Base-by-base conservation (phyloP, 2,113 vertebrate species). In the Semnornis frantzii region DNA sequence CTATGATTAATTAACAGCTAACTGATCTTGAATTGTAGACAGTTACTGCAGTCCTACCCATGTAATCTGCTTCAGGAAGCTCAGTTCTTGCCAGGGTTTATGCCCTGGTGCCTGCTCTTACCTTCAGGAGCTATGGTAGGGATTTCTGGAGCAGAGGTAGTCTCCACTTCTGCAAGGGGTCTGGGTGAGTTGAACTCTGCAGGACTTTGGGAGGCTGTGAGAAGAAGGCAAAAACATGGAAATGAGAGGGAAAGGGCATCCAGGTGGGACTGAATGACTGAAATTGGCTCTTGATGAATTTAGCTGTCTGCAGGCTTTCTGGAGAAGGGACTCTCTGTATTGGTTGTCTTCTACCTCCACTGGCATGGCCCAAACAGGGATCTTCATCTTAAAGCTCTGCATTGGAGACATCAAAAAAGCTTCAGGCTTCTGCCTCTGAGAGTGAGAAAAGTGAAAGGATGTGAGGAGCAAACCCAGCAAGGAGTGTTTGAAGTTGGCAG, bases 151-250 rank as follows among this genome's bases (percentile, higher is more conserved):
- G 6, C 21, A 72, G 76, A 5, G 55, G 63, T 65, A 2, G 5
- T 16, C 10, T 10, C 6, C 0, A 0, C 28, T 5, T 3, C 4
- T 37, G 0, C 5, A 4, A 9, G 1, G 1, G 6, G 1, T 3
- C 5, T 19, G 6, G 62, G 18, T 24, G 24, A 8, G 24, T 3
- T 1, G 9, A 10, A 1, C 10, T 20, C 17, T 72, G 54, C 4
- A 23, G 28, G 27, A 3, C 1, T 55, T 46, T 10, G 63, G 42
- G 54, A 30, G 37, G 9, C 57, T 78, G 62, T 30, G 19, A 66
- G 62, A 8, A 60, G 77, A 20, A 55, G 59, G 44, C 39, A n/a
- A 24, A 39, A 50, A 54, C 0, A 8, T 3, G 6, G 50, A 33
- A 88, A 57, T 2, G 7, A 19, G 33, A 69, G 8, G 25, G 16